Conservation (phyloP, 1,140 invertebrate genomes). For the Zaprionus lachaisei region DNA sequence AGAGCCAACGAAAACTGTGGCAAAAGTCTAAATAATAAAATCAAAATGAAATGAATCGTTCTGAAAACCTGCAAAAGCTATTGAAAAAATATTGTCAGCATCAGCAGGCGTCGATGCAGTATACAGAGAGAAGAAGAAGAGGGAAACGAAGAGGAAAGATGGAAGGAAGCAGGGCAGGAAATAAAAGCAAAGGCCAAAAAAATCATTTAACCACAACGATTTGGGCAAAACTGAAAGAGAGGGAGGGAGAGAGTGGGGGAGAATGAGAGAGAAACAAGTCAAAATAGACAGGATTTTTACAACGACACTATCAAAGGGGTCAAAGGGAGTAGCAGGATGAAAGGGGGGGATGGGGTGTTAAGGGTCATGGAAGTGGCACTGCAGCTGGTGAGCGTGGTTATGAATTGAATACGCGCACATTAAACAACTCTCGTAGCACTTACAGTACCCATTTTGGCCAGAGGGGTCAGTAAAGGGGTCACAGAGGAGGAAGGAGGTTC, state of each 20-base stretch:
- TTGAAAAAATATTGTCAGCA: constrained; percentile 77
- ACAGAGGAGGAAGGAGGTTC: neutral
- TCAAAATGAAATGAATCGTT: constrained; percentile 75
- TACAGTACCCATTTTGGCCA: neutral
- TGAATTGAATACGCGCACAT: constrained; percentile 75
- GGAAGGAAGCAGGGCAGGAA: constrained; percentile 13
- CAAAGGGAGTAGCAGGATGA: neutral
- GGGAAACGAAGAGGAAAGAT: neutral
- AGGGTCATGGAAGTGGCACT: neutral
- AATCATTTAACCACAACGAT: constrained; percentile 71
- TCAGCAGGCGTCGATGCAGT: constrained; percentile 38
- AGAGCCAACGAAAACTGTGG: constrained; percentile 24
- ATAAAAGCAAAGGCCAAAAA: constrained; percentile 39
- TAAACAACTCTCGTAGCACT: constrained; percentile 61
- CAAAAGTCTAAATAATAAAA: constrained; percentile 76
- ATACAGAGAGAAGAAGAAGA: neutral
- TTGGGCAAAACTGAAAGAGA: constrained; percentile 19
- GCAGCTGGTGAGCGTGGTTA: constrained; percentile 57
- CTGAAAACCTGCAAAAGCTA: constrained; percentile 53
- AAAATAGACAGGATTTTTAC: constrained; percentile 44
- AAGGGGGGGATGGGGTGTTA: neutral
- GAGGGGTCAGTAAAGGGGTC: too few relatives aligned
- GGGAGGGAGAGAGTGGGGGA: constrained; percentile 44
- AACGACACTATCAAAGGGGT: constrained; percentile 10
- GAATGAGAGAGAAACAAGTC: constrained; percentile 16